phyloP scores from a whole-genome alignment of 2,113 vertebrate species.

The Ageneiosus marmoratus region DNA sequence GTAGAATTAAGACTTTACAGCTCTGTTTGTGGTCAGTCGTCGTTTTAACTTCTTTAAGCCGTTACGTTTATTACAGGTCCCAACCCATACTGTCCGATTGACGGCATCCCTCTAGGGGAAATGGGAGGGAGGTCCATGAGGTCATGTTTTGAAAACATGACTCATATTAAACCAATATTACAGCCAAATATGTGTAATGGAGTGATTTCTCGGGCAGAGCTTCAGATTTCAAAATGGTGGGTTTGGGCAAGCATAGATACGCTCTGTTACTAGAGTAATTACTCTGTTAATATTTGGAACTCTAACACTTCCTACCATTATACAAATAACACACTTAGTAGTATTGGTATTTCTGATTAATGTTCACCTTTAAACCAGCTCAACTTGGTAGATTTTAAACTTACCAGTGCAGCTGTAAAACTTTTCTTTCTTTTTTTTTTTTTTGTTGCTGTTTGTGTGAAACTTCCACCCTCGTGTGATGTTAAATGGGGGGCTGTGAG shows the following conservation, averaged over 20 bases:
- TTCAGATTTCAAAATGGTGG: slow-evolving; percentile 17
- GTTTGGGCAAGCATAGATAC: not conserved
- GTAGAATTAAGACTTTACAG: not conserved
- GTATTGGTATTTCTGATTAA: not conserved
- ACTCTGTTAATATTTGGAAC: not conserved
- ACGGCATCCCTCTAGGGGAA: slow-evolving; percentile 55
- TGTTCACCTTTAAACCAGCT: slow-evolving; percentile 33
- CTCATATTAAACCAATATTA: slow-evolving; percentile 44
- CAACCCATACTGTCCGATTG: slow-evolving; percentile 23
- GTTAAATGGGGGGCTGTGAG: slow-evolving; percentile 61
- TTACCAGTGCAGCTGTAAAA: not conserved
- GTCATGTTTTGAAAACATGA: slow-evolving; percentile 69
- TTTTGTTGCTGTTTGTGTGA: slow-evolving; percentile 33
- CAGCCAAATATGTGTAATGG: slow-evolving; percentile 34
- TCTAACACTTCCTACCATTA: not conserved
- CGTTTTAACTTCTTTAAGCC: not conserved
- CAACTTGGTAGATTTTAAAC: slow-evolving; percentile 36
- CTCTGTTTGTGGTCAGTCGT: not conserved
- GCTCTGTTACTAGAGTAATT: not conserved
- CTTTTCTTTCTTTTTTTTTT: not conserved
- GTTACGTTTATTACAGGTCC: slow-evolving; percentile 14
- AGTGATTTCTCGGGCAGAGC: slow-evolving; percentile 12
- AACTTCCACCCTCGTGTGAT: slow-evolving; percentile 54
- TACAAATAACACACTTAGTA: not conserved
- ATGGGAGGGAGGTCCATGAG: slow-evolving; percentile 63